phyloP scores from a whole-genome alignment of 2,888 invertebrate genomes.

The Melanotus villosus region DNA sequence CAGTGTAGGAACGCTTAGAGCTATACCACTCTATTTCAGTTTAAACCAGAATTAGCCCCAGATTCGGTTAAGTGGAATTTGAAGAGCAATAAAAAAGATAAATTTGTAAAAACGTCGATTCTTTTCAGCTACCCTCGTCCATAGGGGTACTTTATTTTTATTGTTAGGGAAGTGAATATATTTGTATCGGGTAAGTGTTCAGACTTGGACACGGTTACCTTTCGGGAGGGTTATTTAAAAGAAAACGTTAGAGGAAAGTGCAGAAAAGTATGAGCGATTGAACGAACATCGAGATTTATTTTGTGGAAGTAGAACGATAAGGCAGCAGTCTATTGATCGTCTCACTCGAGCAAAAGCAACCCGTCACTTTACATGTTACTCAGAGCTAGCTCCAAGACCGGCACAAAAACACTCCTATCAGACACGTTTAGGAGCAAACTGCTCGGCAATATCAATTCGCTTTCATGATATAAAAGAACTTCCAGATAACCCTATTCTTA shows the following conservation, averaged over 20 bases:
- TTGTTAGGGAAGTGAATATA: constrained; percentile 21
- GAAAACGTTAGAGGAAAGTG: constrained; percentile 26
- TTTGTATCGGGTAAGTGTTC: constrained; percentile 19
- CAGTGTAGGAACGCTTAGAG: no score
- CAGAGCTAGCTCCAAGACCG: constrained; percentile 29
- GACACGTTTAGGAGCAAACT: constrained; percentile 45
- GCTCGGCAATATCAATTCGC: constrained; percentile 48
- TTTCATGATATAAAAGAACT: constrained; percentile 32
- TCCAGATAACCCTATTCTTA: constrained; percentile 37
- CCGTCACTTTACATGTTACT: constrained; percentile 48
- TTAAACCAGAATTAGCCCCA: background rate
- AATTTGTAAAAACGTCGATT: background rate
- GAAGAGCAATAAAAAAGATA: no score
- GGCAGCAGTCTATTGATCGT: constrained; percentile 46
- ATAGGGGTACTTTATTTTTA: constrained; percentile 27
- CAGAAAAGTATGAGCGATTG: constrained; percentile 43
- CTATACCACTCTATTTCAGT: background rate
- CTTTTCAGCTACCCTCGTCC: background rate
- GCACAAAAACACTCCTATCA: constrained; percentile 46
- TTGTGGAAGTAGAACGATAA: constrained; percentile 56
- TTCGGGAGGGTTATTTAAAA: constrained; percentile 35
- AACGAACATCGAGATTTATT: constrained; percentile 56
- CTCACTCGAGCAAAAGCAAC: constrained; percentile 39
- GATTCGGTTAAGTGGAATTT: background rate
- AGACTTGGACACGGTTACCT: constrained; percentile 32